Evolutionary conservation across 2,888 invertebrate genomes (phyloP), one percentile per base, ranked within the genome.

Genomic region (Ophioninae sp.): DNA sequence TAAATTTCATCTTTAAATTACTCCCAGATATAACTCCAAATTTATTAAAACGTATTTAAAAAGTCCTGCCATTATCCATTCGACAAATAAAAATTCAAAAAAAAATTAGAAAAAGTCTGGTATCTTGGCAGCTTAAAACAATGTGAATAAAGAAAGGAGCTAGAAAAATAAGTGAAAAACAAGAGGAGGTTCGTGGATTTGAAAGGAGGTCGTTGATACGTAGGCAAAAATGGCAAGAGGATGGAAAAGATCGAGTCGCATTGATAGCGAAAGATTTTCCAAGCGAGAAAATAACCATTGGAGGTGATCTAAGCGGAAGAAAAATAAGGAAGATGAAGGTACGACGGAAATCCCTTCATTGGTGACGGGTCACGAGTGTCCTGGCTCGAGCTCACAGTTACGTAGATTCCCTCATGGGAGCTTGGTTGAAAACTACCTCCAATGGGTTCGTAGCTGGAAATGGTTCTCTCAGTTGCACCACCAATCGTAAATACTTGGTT

Each of bases 401-500:
- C 22, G 51, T 51, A 51, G 59, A 68, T 67, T 51, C 73, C 63
- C 51, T 20, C 22, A 0, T 30, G 13, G 20, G n/a, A 63, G 73
- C 44, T n/a, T 10, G 64, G 65, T 71, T 72, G 64, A 84, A 84
- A 71, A 82, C 82, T 79, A 82, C 68, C 84, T 65, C 65, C 44
- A 68, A 77, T 79, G 79, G 82, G 79, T 81, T 76, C 69, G 22
- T 17, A 51, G 56, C 37, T 72, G 44, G 68, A 20, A 20, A 72
- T 71, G 67, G 74, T 75, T 64, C 37, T 59, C 44, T 75, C 69
- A 73, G 64, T 68, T 44, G 81, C 76, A 76, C 73, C 69, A 85
- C 87, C 86, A 88, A 89, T 88, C 89, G 90, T 92, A 92, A 92
- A 92, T 92, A 92, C 89, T 90, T 89, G 91, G 92, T 91, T 92